Conservation (phyloP, 2,797 vertebrate species). For the Bufotes viridis region DNA sequence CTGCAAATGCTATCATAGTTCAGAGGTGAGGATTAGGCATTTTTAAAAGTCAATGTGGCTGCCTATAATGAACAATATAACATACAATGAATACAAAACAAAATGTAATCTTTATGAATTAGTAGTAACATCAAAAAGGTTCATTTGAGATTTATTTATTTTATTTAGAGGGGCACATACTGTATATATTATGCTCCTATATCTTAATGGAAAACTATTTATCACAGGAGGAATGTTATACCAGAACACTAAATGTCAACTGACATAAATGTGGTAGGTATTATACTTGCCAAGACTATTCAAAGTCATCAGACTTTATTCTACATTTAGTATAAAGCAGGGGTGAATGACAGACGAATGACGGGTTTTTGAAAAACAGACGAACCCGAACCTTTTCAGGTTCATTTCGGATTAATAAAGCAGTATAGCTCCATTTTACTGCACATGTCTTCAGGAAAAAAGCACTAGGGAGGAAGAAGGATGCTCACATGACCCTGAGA, state of each 20-base stretch:
- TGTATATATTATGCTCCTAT: not conserved
- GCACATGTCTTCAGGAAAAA: no score
- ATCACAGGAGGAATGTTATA: not conserved
- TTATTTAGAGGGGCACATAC: not conserved
- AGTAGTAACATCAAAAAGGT: not conserved
- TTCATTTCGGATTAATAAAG: no score
- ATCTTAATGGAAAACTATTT: not conserved
- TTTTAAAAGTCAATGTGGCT: constrained; percentile 26
- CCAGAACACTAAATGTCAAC: not conserved
- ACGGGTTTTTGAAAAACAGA: no score
- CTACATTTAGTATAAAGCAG: not conserved
- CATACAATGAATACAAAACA: not conserved
- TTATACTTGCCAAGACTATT: not conserved
- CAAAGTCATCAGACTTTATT: not conserved
- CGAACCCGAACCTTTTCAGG: no score
- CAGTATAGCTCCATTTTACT: no score
- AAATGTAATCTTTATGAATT: not conserved
- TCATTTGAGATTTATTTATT: not conserved
- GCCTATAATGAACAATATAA: not conserved
- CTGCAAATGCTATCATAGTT: constrained; percentile 26
- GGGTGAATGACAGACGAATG: no score
- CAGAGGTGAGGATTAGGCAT: constrained; percentile 14
- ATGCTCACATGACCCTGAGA: no score
- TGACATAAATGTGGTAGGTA: not conserved
- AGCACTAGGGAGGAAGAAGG: no score